Evolutionary conservation across 1,140 invertebrate genomes (phyloP).

Genomic region (Medauroidea extradentata): DNA sequence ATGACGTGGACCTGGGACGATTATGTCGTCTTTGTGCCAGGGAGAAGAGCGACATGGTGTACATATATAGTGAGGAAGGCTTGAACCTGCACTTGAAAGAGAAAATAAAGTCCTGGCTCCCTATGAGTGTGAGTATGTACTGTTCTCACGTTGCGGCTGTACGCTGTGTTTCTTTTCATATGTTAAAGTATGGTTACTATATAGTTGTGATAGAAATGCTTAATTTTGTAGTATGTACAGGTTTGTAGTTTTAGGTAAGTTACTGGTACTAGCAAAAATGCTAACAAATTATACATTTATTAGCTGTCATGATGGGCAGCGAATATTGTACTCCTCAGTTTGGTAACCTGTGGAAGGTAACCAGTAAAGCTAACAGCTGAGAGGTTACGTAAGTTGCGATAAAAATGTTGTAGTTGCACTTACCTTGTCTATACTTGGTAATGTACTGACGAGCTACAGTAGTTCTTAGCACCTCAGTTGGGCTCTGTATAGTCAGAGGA

Average conservation of each 20-base stretch:
- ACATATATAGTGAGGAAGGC: background rate
- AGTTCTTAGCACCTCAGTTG: too few species aligned
- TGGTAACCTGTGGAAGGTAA: too few species aligned
- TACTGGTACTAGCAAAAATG: background rate
- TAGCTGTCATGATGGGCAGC: background rate
- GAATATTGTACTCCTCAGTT: background rate
- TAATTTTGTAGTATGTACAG: background rate
- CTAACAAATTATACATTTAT: background rate
- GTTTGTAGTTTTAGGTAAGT: background rate
- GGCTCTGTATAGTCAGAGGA: too few species aligned
- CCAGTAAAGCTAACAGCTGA: too few species aligned
- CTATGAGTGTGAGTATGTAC: background rate
- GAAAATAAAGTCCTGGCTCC: conserved; percentile 5
- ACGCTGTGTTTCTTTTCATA: too few species aligned
- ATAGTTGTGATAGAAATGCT: background rate
- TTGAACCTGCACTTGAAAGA: background rate
- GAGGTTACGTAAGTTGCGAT: too few species aligned
- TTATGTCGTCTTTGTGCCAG: background rate
- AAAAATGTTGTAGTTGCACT: too few species aligned
- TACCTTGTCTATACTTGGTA: too few species aligned
- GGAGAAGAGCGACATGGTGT: background rate
- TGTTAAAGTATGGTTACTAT: background rate
- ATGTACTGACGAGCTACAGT: too few species aligned
- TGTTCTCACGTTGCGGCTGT: too few species aligned
- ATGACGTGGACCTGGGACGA: background rate